Percentiles rank a stretch among this genome's conserved stretches.
These are phyloP conservation scores for Periphyllus acericola DNA, from an alignment of 2,888 invertebrate species.

Conservation along the genomic window DNA sequence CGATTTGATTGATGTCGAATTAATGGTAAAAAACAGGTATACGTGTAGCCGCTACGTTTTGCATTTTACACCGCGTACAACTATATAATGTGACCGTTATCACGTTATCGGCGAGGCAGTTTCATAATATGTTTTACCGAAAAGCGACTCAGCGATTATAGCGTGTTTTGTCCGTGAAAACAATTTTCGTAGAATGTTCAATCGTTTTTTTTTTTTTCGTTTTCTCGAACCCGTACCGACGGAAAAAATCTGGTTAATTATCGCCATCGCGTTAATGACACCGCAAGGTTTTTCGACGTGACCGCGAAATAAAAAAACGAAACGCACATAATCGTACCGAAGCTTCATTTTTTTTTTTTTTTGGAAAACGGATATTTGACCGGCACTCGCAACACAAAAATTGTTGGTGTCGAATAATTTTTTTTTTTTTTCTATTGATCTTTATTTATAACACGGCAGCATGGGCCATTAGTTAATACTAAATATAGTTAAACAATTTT, in stretches of 20 bases:
- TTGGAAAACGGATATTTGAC: too few species aligned
- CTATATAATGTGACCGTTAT: too few species aligned
- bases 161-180: neutral
- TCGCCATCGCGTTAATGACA: neutral
- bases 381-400: neutral
- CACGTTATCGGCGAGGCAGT: neutral
- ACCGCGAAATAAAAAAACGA: neutral
- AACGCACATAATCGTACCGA: neutral
- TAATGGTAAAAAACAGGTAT: neutral
- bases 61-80: neutral
- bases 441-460: too few species aligned
- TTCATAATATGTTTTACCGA: neutral
- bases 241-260: constrained; percentile 26
- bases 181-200: constrained; percentile 16
- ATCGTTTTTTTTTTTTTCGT: neutral
- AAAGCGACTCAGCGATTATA: constrained; percentile 9
- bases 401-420: too few species aligned
- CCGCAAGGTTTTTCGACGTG: neutral
- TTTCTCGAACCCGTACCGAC: too few species aligned
- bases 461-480: too few species aligned
- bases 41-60: neutral
- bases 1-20: constrained; percentile 35
- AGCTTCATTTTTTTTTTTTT: neutral
- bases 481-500: too few species aligned
- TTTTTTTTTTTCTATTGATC: too few species aligned